A percentile compares a stretch with the other conserved stretches of the same genome.
Evolutionary conservation across 2,888 invertebrate species (phyloP).

Genomic region (Brachynemurus nebulosus): DNA sequence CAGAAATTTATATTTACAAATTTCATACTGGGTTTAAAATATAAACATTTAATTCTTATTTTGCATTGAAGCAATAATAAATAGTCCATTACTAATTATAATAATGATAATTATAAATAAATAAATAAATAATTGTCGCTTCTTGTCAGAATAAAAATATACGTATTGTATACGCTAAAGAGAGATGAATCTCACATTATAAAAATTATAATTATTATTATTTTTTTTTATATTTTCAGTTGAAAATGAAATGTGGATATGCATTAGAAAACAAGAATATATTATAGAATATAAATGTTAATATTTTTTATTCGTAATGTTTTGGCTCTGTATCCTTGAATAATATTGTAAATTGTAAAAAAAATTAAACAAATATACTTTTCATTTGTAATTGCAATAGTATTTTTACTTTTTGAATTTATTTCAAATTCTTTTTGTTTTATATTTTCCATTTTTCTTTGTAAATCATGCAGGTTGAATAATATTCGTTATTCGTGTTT

Average conservation of each 20-base stretch:
- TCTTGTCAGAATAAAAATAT: conserved; percentile 3
- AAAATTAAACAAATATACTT: conserved; percentile 5
- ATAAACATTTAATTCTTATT: conserved; percentile 5
- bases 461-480: no score
- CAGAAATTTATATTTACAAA: background rate
- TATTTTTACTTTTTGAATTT: no score
- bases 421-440: no score
- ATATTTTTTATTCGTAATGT: conserved; percentile 6
- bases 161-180: no score
- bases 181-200: no score
- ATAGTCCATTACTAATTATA: background rate
- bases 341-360: conserved; percentile 11
- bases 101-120: no score
- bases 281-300: conserved; percentile 5
- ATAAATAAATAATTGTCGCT: conserved; percentile 1
- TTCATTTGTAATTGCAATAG: conserved; percentile 9
- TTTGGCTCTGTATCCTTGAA: conserved; percentile 4
- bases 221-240: background rate
- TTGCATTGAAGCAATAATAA: conserved; percentile 8
- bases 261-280: background rate
- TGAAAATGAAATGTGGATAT: background rate
- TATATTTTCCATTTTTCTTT: no score
- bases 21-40: background rate
- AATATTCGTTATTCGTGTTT: no score
- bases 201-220: no score